Evolutionary conservation across 2,113 vertebrate genomes (phyloP), one percentile per base, ranked within the genome.

Genomic region (Gallinago paraguaiae): DNA sequence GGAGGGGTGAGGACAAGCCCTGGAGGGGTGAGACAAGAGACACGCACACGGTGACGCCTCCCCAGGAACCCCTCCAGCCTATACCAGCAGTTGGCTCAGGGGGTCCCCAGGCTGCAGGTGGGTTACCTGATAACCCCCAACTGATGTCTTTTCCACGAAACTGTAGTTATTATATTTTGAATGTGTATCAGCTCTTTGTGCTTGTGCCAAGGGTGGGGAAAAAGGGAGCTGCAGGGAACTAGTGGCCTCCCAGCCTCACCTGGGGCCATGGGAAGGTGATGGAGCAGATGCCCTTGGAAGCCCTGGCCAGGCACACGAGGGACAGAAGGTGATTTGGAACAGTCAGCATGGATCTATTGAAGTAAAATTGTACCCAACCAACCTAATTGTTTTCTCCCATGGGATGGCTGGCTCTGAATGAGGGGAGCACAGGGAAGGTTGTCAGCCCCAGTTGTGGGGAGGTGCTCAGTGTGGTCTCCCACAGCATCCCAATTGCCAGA

Each of bases 1-100:
- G 31, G 22, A 31, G 25, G 56, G 65, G 30, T 19, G 11, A 76
- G 54, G 63, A 68, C 70, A 46, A 24, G 64, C 37, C 22, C 48
- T 37, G 70, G 63, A 50, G 30, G 35, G 63, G 7, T 25, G 35
- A 35, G 13, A 13, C 46, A 31, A 35, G 41, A 54, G 54, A 19
- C 23, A 11, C 0, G 4, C 23, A 17, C 8, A 3, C 0, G 3
- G 63, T 69, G 50, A 64, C 0, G 0, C 30, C 33, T n/a, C 30
- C 17, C 17, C 17, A 39, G 30, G 54, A 43, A 7, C 25, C 28
- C 20, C 22, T 24, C 30, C 60, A 74, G 60, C 68, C 39, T 27
- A 15, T 30, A 17, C 19, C n/a, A 60, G 67, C 39, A 31, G 68
- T 15, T 27, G 64, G 57, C 41, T 50, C 13, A 31, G 54, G 46